Percentiles rank a stretch among this genome's conserved stretches.
Conservation (phyloP, 2,888 invertebrate species). For the Papilio protenor region DNA sequence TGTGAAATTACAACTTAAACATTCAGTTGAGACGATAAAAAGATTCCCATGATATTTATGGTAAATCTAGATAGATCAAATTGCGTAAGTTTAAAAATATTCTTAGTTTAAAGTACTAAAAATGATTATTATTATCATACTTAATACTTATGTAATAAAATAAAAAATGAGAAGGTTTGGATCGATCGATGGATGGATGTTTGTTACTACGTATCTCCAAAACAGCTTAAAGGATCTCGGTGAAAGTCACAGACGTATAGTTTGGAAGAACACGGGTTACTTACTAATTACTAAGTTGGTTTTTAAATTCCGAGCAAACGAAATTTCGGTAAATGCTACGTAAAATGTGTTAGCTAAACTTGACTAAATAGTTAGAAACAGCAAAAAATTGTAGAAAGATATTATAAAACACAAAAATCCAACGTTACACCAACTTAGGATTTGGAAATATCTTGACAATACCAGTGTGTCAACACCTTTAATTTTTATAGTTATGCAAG, state of each 20-base stretch:
- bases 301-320: too few species aligned
- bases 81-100: background rate
- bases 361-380: background rate
- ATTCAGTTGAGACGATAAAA: background rate
- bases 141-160: too few species aligned
- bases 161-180: too few species aligned
- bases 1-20: slow-evolving; percentile 38
- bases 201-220: too few species aligned
- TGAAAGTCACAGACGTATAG: too few species aligned
- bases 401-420: background rate
- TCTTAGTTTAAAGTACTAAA: background rate
- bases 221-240: too few species aligned
- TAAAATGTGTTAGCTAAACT: background rate
- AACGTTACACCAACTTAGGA: background rate
- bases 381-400: background rate
- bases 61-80: background rate
- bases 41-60: slow-evolving; percentile 11
- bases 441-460: slow-evolving; percentile 21
- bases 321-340: too few species aligned
- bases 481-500: slow-evolving; percentile 34
- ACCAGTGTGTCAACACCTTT: slow-evolving; percentile 15
- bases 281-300: too few species aligned
- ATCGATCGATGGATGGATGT: too few species aligned
- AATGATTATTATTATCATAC: background rate
- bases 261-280: too few species aligned